A percentile compares a stretch with the other conserved stretches of the same genome.
Evolutionary conservation across 1,140 invertebrate species (phyloP).

Genomic region (Drosophila obscura): DNA sequence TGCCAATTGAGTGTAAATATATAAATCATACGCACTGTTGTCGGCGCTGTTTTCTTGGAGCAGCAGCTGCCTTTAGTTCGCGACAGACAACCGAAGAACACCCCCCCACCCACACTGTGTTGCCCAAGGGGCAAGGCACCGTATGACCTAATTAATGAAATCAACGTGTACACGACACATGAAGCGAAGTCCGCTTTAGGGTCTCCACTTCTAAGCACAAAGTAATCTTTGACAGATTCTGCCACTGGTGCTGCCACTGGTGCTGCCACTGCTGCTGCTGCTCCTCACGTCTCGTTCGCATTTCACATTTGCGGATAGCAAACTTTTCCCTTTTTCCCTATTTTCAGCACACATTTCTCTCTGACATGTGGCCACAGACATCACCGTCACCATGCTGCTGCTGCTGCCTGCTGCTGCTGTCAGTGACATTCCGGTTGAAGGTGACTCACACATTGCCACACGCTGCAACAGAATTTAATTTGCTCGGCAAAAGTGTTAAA

Average conservation of each 20-base stretch:
- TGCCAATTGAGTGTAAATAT: constrained; percentile 40
- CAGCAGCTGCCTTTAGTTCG: not conserved
- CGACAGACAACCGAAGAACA: constrained; percentile 25
- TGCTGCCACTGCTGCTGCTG: constrained; percentile 18
- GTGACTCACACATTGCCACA: constrained; percentile 53
- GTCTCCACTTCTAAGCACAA: not conserved
- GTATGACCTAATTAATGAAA: constrained; percentile 64
- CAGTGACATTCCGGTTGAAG: constrained; percentile 71
- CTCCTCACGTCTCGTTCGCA: constrained; percentile 8
- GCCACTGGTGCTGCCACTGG: too few species aligned
- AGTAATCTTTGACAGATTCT: not conserved
- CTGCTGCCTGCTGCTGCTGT: constrained; percentile 38
- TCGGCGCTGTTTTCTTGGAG: not conserved
- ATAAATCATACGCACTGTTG: constrained; percentile 79
- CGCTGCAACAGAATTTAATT: constrained; percentile 40
- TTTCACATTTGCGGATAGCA: constrained; percentile 54
- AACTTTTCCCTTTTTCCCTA: constrained; percentile 63
- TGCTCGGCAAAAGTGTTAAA: constrained; percentile 34
- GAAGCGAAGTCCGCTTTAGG: not conserved
- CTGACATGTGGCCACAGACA: constrained; percentile 64
- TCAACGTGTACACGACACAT: constrained; percentile 8
- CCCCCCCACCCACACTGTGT: not conserved
- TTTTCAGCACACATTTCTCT: constrained; percentile 42
- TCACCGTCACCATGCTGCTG: constrained; percentile 11
- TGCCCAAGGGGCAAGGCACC: constrained; percentile 23